Evolutionary conservation across 2,797 vertebrate species (phyloP), one percentile per base, ranked within the genome.

Genomic region (Brachyalestes nurse): DNA sequence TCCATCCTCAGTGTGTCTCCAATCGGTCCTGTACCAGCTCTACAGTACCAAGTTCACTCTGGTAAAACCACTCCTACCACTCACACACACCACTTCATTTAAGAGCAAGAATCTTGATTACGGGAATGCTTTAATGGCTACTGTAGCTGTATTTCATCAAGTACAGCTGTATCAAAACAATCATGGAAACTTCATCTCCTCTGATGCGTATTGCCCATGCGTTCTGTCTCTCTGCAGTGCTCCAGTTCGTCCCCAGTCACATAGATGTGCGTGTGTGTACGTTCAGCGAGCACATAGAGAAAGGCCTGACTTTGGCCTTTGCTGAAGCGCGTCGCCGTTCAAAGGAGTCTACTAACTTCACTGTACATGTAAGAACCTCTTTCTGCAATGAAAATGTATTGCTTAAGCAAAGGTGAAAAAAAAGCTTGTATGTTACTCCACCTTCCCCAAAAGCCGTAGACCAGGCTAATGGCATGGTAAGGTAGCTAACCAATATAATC

Each of bases 191-290:
- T 34, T 70, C 10, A 47, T 19, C 40, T 25, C 19, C 1, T 49
- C 45, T 64, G 16, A 65, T 57, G 47, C 21, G 13, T 67, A 12
- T 21, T 45, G 6, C 40, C 19, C 4, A 57, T 12, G 1, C 61
- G 14, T 71, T 12, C 58, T 51, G 23, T 49, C 13, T 6, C 13
- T 79, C 21, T 79, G 66, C 92, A 99, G 98, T 99, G 65, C 95
- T 99, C 84, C 97, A 99, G 94, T 99, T 99, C 90, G 97, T 99
- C 83, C 98, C 98, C 21, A 90, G 86, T 23, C 94, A 95, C 0
- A 84, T 97, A 64, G 97, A 99, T 16, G 90, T 96, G 42, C 92
- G 96, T 0, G 91, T 95, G 86, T 99, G 98, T 87, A 98, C 94
- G 89, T 99, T 99, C 80, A 97, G 94, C 25, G 96, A 95, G 87